Base-by-base conservation (phyloP, 1,140 invertebrate species). In the Leptonema lineaticorne region DNA sequence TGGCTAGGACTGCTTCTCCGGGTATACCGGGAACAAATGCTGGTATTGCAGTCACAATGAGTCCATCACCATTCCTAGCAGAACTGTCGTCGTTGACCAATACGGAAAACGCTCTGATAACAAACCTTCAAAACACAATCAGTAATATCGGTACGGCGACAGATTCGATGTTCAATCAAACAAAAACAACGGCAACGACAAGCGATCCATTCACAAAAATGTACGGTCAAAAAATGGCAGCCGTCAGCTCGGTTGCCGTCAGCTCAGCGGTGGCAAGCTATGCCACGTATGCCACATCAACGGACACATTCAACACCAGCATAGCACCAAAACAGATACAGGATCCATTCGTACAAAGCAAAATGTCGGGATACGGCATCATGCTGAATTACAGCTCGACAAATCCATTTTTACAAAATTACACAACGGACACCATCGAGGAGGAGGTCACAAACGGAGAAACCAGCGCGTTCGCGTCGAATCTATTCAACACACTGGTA, bases 321-420 rank as follows among this genome's bases (percentile, higher is more conserved):
- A 60, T 63, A 5, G 69, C 68, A 53, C 66, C 63, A 27, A 46
- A 63, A 3, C 50, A 28, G 41, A 28, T 9, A 3, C 50, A 27
- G 4, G 22, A 41, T 18, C 20, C 27, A 24, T 53, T 50, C 50
- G 50, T 67, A 33, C 18, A 27, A 27, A 27, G 14, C 58, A 53
- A 22, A 57, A 41, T 14, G 9, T 3, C 11, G 2, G 67, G 67
- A 20, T 74, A 65, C 46, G 79, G 78, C 71, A 72, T 76, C 14
- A 66, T 59, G 7, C 73, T 76, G 11, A 81, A 78, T 33, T 81
- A 82, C 74, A 83, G 77, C 59, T 80, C 84, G 70, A 86, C 85
- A 27, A 86, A 86, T 79, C 85, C 85, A 45, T 86, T 86, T 76
- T 75, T 86, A 74, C 79, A 85, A 78, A 81, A 83, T 74, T 86